Evolutionary conservation across 2,888 invertebrate genomes (phyloP), one percentile per base, ranked within the genome.

Genomic region (Acleris literana): DNA sequence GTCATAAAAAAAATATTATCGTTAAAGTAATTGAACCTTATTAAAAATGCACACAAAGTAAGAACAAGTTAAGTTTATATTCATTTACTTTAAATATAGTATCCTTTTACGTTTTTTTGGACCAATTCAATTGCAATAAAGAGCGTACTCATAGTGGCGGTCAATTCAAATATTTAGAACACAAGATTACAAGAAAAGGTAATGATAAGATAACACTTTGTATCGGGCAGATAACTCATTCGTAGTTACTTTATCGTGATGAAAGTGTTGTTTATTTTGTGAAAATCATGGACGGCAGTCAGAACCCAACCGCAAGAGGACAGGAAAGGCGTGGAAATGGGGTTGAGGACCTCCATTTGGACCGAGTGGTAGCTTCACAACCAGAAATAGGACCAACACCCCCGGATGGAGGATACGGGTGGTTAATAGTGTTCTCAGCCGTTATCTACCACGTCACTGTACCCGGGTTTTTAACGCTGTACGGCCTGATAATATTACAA

Each of bases 381-480:
- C 94, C 95, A 1, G 95, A 95, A 82, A 89, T 95, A 58, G 95
- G 95, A 0, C 95, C 95, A 0, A 93, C 93, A 16, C 92, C 94
- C 56, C 94, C 95, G 2, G 95, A 95, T 75, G 95, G 95, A 0
- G 95, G 95, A 2, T 95, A 94, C 75, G 95, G 95, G 0, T 95
- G 95, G 95, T 76, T 95, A 56, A 93, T 95, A 71, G 92, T 95
- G 59, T 75, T 92, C 48, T 93, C 94, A 16, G 93, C 94, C 43
- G 85, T 93, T 70, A 84, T 94, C 71, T 94, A 95, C 78, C 94
- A 95, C 84, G 92, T 94, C 76, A 86, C 93, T n/a, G 90, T 94
- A 49, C 94, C 94, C 17, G 90, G 93, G 62, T 72, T 94, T 63
- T 75, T 93, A n/a, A 87, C 92, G 46, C 84, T 93, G 60, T 94